These are phyloP conservation scores for Melikaiella ostensackeni DNA, from an alignment of 2,888 invertebrate genomes.

Conservation along the genomic window DNA sequence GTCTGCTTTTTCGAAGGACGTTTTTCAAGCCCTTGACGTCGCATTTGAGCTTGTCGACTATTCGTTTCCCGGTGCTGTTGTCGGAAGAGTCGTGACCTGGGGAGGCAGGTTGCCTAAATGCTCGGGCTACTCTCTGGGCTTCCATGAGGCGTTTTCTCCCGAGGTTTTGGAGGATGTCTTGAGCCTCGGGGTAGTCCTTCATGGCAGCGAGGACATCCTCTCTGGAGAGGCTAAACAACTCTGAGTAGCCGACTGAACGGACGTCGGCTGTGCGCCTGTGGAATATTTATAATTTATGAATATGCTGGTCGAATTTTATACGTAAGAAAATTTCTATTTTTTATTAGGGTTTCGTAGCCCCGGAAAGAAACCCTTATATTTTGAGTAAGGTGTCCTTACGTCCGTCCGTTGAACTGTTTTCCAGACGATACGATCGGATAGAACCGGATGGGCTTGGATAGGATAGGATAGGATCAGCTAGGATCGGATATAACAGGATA, in stretches of 20 bases:
- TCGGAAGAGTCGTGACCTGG: conserved; percentile 82
- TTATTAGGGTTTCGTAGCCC: no score
- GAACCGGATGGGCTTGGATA: no score
- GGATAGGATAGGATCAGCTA: no score
- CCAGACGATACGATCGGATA: no score
- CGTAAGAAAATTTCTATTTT: no score
- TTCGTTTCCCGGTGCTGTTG: conserved; percentile 85
- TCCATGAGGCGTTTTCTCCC: conserved; percentile 93
- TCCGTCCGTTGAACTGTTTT: no score
- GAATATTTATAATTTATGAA: neutral
- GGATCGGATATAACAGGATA: no score
- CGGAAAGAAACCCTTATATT: neutral
- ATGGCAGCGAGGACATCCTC: conserved; percentile 96
- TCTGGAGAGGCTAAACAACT: conserved; percentile 94
- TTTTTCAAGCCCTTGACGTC: conserved; percentile 88
- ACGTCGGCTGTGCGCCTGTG: conserved; percentile 96
- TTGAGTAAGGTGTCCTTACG: no score
- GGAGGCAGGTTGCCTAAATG: conserved; percentile 81
- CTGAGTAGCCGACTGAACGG: conserved; percentile 96
- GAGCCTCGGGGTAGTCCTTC: conserved; percentile 98
- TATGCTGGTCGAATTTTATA: no score
- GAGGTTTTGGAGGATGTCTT: conserved; percentile 93
- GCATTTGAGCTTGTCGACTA: conserved; percentile 90
- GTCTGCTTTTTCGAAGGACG: conserved; percentile 80
- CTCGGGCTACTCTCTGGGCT: conserved; percentile 79